These are phyloP conservation scores for Phacellophora camtschatica DNA, from an alignment of 30 jellyfish, hydroid and myxozoan species.

Conservation along the genomic window DNA sequence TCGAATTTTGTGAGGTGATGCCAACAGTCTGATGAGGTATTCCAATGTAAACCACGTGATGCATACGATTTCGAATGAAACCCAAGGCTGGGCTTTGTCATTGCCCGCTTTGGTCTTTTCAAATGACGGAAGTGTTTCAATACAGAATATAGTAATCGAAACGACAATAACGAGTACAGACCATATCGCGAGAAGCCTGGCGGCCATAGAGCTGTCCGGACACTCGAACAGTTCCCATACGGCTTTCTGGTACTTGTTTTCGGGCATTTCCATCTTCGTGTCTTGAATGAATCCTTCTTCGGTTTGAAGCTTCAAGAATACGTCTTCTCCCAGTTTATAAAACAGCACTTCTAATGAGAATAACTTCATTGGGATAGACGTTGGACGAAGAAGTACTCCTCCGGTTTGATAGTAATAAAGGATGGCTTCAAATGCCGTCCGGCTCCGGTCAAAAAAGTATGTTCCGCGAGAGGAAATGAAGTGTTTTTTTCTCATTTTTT, in stretches of 20 bases:
- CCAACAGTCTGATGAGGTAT: conserved; percentile 69
- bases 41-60: conserved; percentile 91
- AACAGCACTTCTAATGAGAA: conserved; percentile 84
- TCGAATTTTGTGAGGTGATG: conserved; percentile 79
- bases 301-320: conserved; percentile 60
- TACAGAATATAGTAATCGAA: conserved; percentile 82
- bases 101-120: neutral
- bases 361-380: conserved; percentile 83
- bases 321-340: conserved; percentile 88
- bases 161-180: conserved; percentile 80
- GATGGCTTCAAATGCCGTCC: conserved; percentile 95
- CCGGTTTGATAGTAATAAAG: conserved; percentile 87
- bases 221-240: conserved; percentile 92
- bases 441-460: conserved; percentile 87
- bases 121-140: conserved; percentile 85
- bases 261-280: conserved; percentile 61
- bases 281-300: conserved; percentile 88
- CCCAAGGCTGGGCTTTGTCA: conserved; percentile 79
- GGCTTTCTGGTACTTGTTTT: conserved; percentile 64
- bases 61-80: conserved; percentile 83
- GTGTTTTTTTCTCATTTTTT: conserved; percentile 34
- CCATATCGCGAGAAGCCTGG: conserved; percentile 89
- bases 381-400: conserved; percentile 89
- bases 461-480: conserved; percentile 67
- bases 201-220: conserved; percentile 87